These are phyloP conservation scores for Vireo altiloquus DNA, from an alignment of 2,113 vertebrate genomes.

Conservation along the genomic window DNA sequence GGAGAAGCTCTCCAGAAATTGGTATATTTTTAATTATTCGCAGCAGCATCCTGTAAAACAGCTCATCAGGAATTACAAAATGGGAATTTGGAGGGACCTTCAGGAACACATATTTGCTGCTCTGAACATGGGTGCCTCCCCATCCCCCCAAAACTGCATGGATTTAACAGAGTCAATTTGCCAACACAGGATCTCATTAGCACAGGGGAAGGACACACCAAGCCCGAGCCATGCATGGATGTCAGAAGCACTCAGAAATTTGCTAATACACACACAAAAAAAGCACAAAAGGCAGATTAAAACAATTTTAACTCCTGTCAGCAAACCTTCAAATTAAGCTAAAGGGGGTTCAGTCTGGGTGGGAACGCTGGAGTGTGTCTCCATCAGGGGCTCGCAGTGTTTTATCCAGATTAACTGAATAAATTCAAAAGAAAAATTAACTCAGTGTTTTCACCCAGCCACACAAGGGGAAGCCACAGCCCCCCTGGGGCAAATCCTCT, in stretches of 20 bases:
- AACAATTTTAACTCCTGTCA: slow-evolving; percentile 14
- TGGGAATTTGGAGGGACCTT: neutral
- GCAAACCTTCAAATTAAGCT: slow-evolving; percentile 15
- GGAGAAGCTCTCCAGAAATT: neutral
- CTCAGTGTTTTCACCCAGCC: rapidly evolving
- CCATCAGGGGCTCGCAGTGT: neutral
- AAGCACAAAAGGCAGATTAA: slow-evolving; percentile 32
- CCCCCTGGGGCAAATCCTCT: neutral
- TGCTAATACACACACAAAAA: neutral
- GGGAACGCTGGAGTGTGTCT: neutral
- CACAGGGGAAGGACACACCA: neutral
- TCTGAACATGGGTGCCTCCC: neutral
- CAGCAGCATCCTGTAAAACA: neutral
- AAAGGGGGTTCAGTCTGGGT: slow-evolving; percentile 17
- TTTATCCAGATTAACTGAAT: neutral
- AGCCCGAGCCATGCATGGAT: neutral
- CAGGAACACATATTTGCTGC: neutral
- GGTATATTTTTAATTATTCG: neutral
- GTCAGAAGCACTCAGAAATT: neutral
- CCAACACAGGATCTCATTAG: neutral
- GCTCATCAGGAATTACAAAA: neutral
- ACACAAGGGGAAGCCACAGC: neutral
- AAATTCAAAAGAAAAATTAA: neutral
- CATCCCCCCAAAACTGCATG: neutral
- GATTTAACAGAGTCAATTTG: neutral